phyloP scores from a whole-genome alignment of 2,113 vertebrate species.

The Lates calcarifer region DNA sequence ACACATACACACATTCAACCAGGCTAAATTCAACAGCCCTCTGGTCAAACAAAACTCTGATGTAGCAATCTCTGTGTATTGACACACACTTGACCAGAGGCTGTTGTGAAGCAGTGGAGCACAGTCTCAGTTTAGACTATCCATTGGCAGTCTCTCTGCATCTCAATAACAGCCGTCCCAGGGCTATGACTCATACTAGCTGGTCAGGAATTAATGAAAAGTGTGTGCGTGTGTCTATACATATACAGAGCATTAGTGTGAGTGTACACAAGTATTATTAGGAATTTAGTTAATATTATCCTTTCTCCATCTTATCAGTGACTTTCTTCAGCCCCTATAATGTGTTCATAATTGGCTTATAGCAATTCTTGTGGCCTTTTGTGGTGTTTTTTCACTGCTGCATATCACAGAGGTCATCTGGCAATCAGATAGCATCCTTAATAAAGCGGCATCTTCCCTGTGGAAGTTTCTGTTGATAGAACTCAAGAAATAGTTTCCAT shows the following conservation, averaged over 20 bases:
- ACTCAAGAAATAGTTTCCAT: not conserved
- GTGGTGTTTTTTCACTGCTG: not conserved
- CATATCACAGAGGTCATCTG: not conserved
- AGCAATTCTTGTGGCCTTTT: not conserved
- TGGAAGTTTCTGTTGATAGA: not conserved
- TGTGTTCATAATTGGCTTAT: not conserved
- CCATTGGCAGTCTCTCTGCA: slow-evolving; percentile 52
- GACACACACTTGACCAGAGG: slow-evolving; percentile 54
- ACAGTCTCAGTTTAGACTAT: slow-evolving; percentile 35
- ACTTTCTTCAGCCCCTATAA: not conserved
- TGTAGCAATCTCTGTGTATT: slow-evolving; percentile 38
- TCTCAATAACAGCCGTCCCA: slow-evolving; percentile 64
- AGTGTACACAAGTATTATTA: not conserved
- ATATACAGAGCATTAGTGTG: slow-evolving; percentile 11
- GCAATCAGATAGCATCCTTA: not conserved
- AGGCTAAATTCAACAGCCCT: slow-evolving; percentile 24
- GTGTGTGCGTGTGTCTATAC: slow-evolving; percentile 3
- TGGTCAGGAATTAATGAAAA: slow-evolving; percentile 54
- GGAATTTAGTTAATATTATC: not conserved
- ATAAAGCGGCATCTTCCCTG: not conserved
- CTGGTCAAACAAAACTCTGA: slow-evolving; percentile 41
- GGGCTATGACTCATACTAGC: slow-evolving; percentile 53
- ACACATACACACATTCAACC: not conserved
- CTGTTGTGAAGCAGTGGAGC: slow-evolving; percentile 50
- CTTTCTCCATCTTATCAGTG: not conserved